These are phyloP conservation scores for Sakesphorus luctuosus DNA, from an alignment of 2,113 vertebrate genomes.

Conservation along the genomic window DNA sequence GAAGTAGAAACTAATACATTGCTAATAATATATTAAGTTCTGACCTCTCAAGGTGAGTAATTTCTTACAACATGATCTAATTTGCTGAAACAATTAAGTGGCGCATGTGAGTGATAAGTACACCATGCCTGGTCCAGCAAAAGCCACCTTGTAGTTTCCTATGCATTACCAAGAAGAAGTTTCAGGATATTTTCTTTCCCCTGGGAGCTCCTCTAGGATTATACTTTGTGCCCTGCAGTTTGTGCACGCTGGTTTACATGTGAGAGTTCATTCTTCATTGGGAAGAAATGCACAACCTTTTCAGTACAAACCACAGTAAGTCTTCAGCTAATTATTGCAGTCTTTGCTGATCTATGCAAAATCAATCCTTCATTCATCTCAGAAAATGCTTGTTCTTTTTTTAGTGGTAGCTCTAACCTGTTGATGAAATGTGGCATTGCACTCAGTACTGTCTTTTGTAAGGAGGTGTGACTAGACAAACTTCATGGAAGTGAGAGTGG, in stretches of 20 bases:
- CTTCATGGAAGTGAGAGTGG: rapidly evolving
- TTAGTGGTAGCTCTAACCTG: neutral
- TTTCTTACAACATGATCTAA: neutral
- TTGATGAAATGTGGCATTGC: neutral
- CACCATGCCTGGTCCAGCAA: neutral
- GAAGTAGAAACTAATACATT: neutral
- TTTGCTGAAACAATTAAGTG: neutral
- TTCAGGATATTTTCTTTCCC: neutral
- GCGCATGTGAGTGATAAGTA: neutral
- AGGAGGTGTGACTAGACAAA: neutral
- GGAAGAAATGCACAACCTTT: neutral
- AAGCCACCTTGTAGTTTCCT: neutral
- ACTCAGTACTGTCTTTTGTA: neutral
- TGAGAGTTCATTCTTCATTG: neutral
- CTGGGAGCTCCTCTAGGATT: neutral
- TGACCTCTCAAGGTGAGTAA: neutral
- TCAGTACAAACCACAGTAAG: neutral
- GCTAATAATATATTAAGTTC: neutral
- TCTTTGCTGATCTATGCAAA: neutral
- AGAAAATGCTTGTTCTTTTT: neutral
- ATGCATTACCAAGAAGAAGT: neutral
- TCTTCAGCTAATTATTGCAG: neutral
- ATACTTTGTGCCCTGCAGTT: neutral
- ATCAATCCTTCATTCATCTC: neutral
- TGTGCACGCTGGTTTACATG: neutral